Evolutionary conservation across 2,113 vertebrate genomes (phyloP).

Genomic region (Phalacrocorax carbo): DNA sequence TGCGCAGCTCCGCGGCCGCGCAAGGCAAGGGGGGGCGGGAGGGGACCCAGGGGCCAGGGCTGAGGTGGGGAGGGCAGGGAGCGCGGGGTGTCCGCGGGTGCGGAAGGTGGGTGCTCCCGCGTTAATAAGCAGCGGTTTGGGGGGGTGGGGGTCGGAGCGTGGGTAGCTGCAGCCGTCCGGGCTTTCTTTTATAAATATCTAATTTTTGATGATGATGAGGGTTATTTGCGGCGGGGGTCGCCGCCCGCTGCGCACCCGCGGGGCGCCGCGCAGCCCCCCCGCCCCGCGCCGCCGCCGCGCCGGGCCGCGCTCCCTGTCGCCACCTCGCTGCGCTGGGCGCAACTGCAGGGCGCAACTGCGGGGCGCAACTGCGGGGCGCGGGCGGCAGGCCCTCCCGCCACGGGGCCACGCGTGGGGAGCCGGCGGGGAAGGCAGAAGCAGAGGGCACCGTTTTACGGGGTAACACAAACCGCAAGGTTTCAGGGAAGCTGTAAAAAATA

Average conservation of each 20-base stretch:
- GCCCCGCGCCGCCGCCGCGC: no score
- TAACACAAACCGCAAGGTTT: not conserved
- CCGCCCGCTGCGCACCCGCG: no score
- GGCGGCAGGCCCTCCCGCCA: not conserved
- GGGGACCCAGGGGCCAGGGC: no score
- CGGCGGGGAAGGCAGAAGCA: not conserved
- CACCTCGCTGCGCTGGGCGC: no score
- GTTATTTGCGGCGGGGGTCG: not conserved
- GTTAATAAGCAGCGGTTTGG: not conserved
- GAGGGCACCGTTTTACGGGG: not conserved
- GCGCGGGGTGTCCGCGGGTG: not conserved
- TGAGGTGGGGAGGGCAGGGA: no score
- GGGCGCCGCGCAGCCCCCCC: no score
- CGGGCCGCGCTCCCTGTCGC: no score
- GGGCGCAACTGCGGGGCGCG: no score
- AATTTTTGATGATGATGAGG: fast-evolving
- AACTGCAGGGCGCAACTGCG: no score
- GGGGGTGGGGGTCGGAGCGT: no score
- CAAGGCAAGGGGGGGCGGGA: not conserved
- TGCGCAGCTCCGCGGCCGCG: not conserved
- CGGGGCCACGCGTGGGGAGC: not conserved
- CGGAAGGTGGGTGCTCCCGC: not conserved
- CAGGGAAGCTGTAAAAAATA: not conserved
- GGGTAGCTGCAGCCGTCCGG: fast-evolving
- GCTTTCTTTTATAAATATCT: not conserved